Base-by-base conservation (phyloP, 1,140 invertebrate species). In the Sarcophaga peregrina region DNA sequence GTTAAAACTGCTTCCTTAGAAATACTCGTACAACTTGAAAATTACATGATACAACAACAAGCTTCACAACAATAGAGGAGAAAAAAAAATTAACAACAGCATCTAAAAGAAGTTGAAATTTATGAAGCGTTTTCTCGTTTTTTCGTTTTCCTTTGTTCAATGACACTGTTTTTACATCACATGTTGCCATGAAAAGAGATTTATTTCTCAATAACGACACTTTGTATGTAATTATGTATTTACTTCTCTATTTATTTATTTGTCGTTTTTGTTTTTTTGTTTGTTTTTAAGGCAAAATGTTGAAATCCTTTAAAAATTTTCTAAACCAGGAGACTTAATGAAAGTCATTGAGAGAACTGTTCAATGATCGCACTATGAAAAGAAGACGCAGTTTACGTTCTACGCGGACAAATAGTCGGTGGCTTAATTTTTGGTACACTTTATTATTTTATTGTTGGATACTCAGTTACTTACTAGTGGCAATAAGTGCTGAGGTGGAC, bases 401-500 rank as follows among this genome's bases (percentile, higher is more conserved):
- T 3, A 20, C 62, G n/a, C 75, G 75, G 47, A 78, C 75, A 37
- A 50, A 50, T 50, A 50, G 75, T 78, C 47, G 8, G 17, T 78
- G 75, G 75, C 8, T 17, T 15, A 54, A 46, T 7, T 68, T 45
- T 47, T 25, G 52, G 3, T 81, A 68, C 62, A 45, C 62, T 37
- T 81, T 54, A 47, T 17, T 81, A 20, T 68, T 81, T 45, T 68
- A 58, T 62, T 62, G 20, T 81, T 81, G 58, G 25, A 62, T 81
- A 8, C 45, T 81, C 20, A 46, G 52, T 81, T 62, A 81, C 47
- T 62, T 58, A 20, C n/a, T 83, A 45, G 20, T 78, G 7, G n/a
- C 46, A 15, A 37, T 72, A 2, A 73, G 25, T 15, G 86, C 88
- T 4, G 88, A 88, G 25, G 62, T 17, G 8, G 17, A n/a, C 17